Evolutionary conservation across 2,797 vertebrate species (phyloP).

Genomic region (Pygocentrus nattereri): DNA sequence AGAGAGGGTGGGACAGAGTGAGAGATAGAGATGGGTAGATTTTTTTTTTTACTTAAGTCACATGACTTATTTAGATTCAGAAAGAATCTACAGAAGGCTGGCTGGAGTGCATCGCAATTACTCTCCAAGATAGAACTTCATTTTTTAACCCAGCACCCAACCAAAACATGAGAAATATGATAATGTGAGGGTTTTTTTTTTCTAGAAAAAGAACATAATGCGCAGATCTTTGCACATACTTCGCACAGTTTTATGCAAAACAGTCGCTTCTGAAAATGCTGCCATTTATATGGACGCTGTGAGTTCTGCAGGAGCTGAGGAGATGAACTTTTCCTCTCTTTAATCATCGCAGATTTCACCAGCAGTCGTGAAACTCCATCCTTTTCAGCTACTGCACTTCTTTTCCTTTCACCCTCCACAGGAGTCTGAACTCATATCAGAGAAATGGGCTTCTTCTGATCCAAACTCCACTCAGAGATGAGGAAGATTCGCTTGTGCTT

Average conservation of each 20-base stretch:
- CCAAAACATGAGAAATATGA: not conserved
- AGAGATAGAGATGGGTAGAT: no score
- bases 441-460: slow-evolving; percentile 30
- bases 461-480: slow-evolving; percentile 17
- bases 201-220: no score
- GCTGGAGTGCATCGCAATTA: not conserved
- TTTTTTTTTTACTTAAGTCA: no score
- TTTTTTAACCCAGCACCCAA: not conserved
- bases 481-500: slow-evolving; percentile 19
- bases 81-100: not conserved
- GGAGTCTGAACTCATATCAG: slow-evolving; percentile 8
- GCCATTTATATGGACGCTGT: not conserved
- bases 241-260: not conserved
- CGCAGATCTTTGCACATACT: not conserved
- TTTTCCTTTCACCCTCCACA: not conserved
- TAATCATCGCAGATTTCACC: slow-evolving; percentile 17
- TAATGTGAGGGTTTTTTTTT: not conserved
- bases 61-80: not conserved
- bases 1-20: no score
- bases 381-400: not conserved
- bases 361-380: slow-evolving; percentile 19
- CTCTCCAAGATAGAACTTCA: not conserved
- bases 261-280: not conserved
- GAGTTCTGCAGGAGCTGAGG: not conserved
- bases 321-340: not conserved